Base-by-base conservation (phyloP, 2,888 invertebrate genomes). In the Entomobrya multifasciata region DNA sequence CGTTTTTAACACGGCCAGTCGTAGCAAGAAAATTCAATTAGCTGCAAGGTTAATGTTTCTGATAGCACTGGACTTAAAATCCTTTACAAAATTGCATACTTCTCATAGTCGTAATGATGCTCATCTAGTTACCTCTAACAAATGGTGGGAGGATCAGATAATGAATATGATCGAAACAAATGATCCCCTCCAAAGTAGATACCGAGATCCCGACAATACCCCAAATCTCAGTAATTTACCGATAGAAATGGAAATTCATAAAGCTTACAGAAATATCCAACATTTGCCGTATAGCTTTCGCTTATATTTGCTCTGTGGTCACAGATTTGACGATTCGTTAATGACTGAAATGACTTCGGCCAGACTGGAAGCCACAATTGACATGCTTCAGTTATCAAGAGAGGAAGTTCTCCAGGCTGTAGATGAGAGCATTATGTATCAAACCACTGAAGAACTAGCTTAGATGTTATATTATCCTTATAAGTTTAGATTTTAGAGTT, bases 321-420 rank as follows among this genome's bases (percentile, higher is more conserved):
- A 8, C 1, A 11, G 20, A 17, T n/a, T 67, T 17, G 44, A 44
- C 8, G 20, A 8, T 11, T 20, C 22, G 20, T 8, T 83, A 8
- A 4, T 41, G 3, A 30, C 30, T 8, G 76, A 83, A n/a, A 76
- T 83, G 22, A 76, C 83, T 1, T 82, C 82, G 1, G 0, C 25
- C 11, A 41, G 82, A 62, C n/a, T 82, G 17, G 60, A 74, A n/a
- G 27, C 55, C 1, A 72, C 60, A 2, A 27, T 82, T 17, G 62
- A 72, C 17, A 47, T 82, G 36, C 60, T 82, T 49, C 6, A 41
- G 10, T 20, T 81, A 0, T 25, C 55, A 25, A 36, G 30, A 44
- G 41, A 17, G 11, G 76, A 77, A 8, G 17, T 57, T 1, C 13
- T 10, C 6, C 17, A 1, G 1, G 6, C 11, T 1, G 1, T 76